Evolutionary conservation across 2,113 vertebrate species (phyloP), one percentile per base, ranked within the genome.

Genomic region (Corydoras maculifer): DNA sequence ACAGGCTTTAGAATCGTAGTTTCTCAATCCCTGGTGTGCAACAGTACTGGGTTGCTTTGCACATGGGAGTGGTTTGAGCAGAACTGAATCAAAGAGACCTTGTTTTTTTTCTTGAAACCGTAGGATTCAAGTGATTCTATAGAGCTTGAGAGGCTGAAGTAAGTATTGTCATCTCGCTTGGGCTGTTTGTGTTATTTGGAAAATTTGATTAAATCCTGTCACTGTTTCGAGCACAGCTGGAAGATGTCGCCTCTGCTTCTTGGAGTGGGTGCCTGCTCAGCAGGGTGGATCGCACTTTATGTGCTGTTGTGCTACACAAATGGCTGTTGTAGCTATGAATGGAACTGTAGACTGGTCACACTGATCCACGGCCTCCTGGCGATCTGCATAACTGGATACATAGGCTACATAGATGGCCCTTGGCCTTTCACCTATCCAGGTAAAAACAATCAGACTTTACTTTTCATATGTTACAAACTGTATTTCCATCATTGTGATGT

Each of bases 331-430:
- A 88, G 76, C 75, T 89, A 79, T 0, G 96, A 98, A 70, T 98
- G 96, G 96, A 98, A 92, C 90, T 98, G 96, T 83, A 91, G 96
- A 18, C 87, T 98, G 69, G 96, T 98, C 66, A 96, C 96, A 0
- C 87, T 98, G 80, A 84, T 93, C 31, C 96, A 98, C 0, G 95
- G 96, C 73, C 84, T 96, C 80, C 88, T 96, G 4, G 93, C 91
- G 0, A 90, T 96, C 62, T 89, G 88, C 53, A 87, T 98, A 76
- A 96, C 95, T 0, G 92, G 90, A 0, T 98, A 98, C 73, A 92
- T 98, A 64, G 94, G 95, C 74, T 98, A 98, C 72, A 91, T 98
- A 50, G 94, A 97, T 13, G 96, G 96, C 59, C 96, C 95, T 10
- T 98, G 95, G 95, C 94, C 96, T 67, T 90, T 98, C 82, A 93